Evolutionary conservation across 92 coral and sea anemone genomes (phyloP).

Genomic region (Zoanthus sociatus): DNA sequence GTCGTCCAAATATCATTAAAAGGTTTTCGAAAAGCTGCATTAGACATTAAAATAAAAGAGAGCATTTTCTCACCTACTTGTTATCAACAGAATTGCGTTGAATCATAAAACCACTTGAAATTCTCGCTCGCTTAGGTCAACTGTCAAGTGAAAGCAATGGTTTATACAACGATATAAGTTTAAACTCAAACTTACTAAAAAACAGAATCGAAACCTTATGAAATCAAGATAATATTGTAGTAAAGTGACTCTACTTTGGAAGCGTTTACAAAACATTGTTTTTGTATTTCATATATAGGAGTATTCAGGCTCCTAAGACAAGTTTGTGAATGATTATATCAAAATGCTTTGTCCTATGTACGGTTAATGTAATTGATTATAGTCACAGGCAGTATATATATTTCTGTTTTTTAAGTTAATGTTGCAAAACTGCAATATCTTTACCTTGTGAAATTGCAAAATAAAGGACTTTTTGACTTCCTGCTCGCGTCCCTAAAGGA

Average conservation of each 20-base stretch:
- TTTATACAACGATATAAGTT: neutral
- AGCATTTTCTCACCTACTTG: slow-evolving; percentile 24
- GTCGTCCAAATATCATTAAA: neutral
- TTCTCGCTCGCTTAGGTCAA: neutral
- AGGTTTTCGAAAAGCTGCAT: neutral
- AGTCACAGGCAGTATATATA: neutral
- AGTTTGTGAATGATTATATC: neutral
- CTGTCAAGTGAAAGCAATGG: neutral
- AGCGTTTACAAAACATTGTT: neutral
- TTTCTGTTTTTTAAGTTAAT: neutral
- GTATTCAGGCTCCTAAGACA: neutral
- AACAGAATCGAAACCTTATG: neutral
- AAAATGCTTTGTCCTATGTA: neutral
- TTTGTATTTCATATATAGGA: neutral
- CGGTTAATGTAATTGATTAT: neutral
- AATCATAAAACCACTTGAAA: neutral
- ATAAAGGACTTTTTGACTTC: neutral
- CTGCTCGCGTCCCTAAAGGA: neutral
- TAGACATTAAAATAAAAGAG: neutral
- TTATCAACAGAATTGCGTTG: slow-evolving; percentile 3
- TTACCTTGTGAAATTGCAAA: slow-evolving; percentile 11
- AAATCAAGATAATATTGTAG: neutral
- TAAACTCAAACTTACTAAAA: neutral
- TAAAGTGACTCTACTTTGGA: neutral
- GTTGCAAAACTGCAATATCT: neutral